These are phyloP conservation scores for Pygocentrus nattereri DNA, from an alignment of 2,797 vertebrate species.

Conservation along the genomic window DNA sequence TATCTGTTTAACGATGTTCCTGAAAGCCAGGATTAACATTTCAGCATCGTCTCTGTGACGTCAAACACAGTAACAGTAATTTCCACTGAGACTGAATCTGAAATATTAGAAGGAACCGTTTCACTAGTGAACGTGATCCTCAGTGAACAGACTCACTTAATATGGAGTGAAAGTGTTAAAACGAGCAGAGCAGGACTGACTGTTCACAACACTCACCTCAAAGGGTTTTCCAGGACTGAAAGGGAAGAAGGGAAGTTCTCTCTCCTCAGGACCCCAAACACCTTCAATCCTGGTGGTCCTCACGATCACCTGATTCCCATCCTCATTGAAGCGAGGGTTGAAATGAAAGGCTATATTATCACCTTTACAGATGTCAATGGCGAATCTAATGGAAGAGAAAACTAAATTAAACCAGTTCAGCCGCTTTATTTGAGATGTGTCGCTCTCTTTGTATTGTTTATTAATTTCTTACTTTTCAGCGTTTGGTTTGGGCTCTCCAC, in stretches of 20 bases:
- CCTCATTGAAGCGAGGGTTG: slow-evolving; percentile 58
- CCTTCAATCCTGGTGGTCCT: slow-evolving; percentile 51
- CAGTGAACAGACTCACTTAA: too few relatives aligned
- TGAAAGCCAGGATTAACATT: too few relatives aligned
- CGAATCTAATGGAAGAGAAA: slow-evolving; percentile 45
- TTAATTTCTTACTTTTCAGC: too few relatives aligned
- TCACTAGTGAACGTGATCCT: too few relatives aligned
- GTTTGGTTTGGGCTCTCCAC: too few relatives aligned
- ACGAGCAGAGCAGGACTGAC: not conserved
- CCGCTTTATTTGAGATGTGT: too few relatives aligned
- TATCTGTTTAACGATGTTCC: too few relatives aligned
- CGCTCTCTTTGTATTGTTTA: too few relatives aligned
- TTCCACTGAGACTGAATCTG: too few relatives aligned
- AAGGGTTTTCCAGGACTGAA: slow-evolving; percentile 58
- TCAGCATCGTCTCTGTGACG: too few relatives aligned
- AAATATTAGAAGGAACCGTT: too few relatives aligned
- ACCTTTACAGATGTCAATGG: slow-evolving; percentile 40
- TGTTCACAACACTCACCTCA: slow-evolving; percentile 59
- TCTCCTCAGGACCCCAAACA: slow-evolving; percentile 58
- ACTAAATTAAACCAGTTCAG: not conserved
- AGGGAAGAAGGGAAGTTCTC: slow-evolving; percentile 38
- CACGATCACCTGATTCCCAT: slow-evolving; percentile 48
- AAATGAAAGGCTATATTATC: slow-evolving; percentile 59
- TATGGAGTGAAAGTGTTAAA: not conserved
- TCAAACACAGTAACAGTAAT: too few relatives aligned